Conservation (phyloP, 2,888 invertebrate genomes). For the Cantharis flavilabris region DNA sequence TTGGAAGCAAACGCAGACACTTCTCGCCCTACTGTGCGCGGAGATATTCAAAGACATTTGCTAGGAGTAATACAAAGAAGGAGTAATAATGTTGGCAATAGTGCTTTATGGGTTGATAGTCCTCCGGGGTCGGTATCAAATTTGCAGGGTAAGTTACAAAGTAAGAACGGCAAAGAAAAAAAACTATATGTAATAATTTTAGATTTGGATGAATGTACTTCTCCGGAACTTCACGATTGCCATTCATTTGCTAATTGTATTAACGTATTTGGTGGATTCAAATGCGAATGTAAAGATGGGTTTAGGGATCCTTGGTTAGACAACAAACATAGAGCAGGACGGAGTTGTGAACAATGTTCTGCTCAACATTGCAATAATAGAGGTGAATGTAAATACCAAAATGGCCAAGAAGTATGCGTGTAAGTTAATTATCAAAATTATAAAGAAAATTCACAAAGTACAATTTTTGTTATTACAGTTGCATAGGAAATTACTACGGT, state of each 20-base stretch:
- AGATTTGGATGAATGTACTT: conserved; percentile 88
- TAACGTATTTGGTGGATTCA: conserved; percentile 84
- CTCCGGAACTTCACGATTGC: conserved; percentile 83
- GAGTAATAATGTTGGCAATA: conserved; percentile 87
- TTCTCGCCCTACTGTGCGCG: conserved; percentile 67
- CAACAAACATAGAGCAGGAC: conserved; percentile 69
- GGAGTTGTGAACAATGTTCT: conserved; percentile 79
- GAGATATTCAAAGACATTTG: conserved; percentile 82
- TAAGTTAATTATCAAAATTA: conserved; percentile 54
- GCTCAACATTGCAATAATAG: conserved; percentile 80
- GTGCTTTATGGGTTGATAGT: conserved; percentile 82
- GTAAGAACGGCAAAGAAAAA: background rate
- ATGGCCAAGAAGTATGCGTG: conserved; percentile 78
- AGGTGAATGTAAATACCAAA: conserved; percentile 80
- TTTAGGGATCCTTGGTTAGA: conserved; percentile 76
- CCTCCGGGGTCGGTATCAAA: conserved; percentile 79
- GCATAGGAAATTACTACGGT: conserved; percentile 87
- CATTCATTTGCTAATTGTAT: conserved; percentile 76
- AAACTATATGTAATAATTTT: conserved; percentile 10
- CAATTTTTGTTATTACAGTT: conserved; percentile 58
- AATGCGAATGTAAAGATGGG: conserved; percentile 74
- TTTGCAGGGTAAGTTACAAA: conserved; percentile 20
- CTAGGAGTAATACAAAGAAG: conserved; percentile 80
- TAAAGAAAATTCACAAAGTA: background rate
- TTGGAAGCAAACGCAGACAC: conserved; percentile 79